Evolutionary conservation across 2,113 vertebrate species (phyloP), one percentile per base, ranked within the genome.

Genomic region (Platycercus adscitus): DNA sequence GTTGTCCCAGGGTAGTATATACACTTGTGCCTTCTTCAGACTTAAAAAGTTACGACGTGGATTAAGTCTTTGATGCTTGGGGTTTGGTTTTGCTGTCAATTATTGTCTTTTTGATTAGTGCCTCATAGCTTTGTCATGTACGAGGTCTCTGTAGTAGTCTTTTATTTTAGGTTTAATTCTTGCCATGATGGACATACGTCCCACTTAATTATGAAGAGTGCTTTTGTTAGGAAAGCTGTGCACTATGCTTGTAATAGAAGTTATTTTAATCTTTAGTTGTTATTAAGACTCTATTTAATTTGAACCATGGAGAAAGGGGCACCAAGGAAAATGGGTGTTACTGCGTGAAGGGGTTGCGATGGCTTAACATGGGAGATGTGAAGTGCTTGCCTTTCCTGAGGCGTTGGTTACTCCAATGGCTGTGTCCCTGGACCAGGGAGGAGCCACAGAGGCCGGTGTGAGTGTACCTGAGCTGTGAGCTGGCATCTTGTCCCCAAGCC

Each of bases 391-490:
- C 17, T 39, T 13, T 77, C 10, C 0, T 29, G 1, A 5, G 55
- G n/a, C 6, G 0, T 16, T 58, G 33, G 56, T 35, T n/a, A 58
- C 33, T 58, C 9, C 33, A 31, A 13, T 7, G 55, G 7, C 2
- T 0, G 1, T 47, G n/a, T 14, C 53, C 8, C 6, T 7, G 17
- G 6, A 6, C 1, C 41, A 12, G 39, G 29, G 35, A 28, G 29
- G 17, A 49, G 19, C 39, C 33, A 8, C 4, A 2, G n/a, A 47
- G 50, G 28, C 33, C 4, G 2, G 39, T 1, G 2, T 11, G 11
- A 37, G 28, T 53, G 4, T 1, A 3, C 6, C 41, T 1, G 1
- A 24, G 19, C 86, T 64, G 49, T 17, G 6, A 9, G 3, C 2
- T 11, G 76, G 35, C 31, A 0, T 26, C 60, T 35, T 8, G 1